These are phyloP conservation scores for Idris sp. DNA, from an alignment of 1,140 invertebrate species.

Conservation along the genomic window DNA sequence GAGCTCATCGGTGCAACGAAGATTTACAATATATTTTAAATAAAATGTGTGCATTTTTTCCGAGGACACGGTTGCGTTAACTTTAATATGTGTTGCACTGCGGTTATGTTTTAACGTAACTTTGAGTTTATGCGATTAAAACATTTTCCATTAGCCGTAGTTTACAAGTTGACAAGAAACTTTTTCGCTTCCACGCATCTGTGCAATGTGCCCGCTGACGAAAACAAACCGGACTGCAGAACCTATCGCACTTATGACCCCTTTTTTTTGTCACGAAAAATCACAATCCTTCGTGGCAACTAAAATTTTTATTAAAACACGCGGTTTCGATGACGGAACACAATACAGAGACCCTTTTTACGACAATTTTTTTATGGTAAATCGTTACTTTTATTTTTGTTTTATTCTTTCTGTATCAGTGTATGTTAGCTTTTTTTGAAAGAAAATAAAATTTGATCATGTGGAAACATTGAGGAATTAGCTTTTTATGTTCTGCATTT, in stretches of 20 bases:
- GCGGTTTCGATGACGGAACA: conserved; percentile 26
- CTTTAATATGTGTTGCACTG: conserved; percentile 46
- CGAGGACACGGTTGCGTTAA: conserved; percentile 23
- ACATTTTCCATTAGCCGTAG: conserved; percentile 64
- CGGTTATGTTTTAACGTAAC: conserved; percentile 50
- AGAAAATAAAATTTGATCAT: conserved; percentile 21
- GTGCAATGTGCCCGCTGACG: conserved; percentile 43
- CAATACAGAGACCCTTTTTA: conserved; percentile 28
- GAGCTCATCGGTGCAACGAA: no score
- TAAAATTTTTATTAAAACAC: conserved; percentile 40
- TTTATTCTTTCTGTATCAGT: background rate
- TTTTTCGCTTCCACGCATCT: conserved; percentile 63
- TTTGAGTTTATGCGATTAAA: conserved; percentile 60
- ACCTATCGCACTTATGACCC: conserved; percentile 28
- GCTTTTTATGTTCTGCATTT: conserved; percentile 7
- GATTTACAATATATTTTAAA: no score
- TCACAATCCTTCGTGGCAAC: conserved; percentile 21
- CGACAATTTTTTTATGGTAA: conserved; percentile 9
- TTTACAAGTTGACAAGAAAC: conserved; percentile 63
- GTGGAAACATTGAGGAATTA: conserved; percentile 3
- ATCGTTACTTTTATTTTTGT: background rate
- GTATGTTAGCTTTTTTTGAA: background rate
- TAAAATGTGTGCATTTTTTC: no score
- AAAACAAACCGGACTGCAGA: conserved; percentile 42
- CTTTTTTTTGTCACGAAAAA: conserved; percentile 45